A percentile compares a stretch with the other conserved stretches of the same genome.
phyloP scores from a whole-genome alignment of 2,113 vertebrate genomes.

The Thunnus thynnus region DNA sequence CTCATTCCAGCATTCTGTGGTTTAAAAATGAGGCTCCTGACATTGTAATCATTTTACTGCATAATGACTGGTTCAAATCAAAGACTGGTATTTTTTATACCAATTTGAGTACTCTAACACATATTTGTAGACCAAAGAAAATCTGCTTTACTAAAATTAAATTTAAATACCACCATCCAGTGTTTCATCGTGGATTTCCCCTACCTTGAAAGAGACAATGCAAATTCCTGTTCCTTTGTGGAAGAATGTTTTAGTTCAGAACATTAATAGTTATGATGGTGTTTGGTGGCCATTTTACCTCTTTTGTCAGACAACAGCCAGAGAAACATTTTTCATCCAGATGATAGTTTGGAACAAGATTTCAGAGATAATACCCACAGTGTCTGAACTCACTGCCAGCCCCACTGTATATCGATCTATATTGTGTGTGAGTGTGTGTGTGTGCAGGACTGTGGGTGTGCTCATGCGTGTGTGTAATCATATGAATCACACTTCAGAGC shows the following conservation, averaged over 20 bases:
- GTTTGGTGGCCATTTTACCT: conserved; percentile 9
- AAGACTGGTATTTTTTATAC: not conserved
- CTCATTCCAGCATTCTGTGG: not conserved
- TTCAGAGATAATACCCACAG: conserved; percentile 31
- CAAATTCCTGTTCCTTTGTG: not conserved
- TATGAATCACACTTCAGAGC: conserved; percentile 46
- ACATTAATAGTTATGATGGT: conserved; percentile 25
- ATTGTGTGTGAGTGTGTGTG: not conserved
- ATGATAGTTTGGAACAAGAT: conserved; percentile 34
- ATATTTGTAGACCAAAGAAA: conserved; percentile 9
- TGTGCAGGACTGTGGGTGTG: conserved; percentile 5
- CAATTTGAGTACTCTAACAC: not conserved
- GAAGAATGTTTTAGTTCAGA: conserved; percentile 7
- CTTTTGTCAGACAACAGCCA: conserved; percentile 21
- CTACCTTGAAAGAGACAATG: conserved; percentile 5
- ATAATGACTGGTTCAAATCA: conserved; percentile 6
- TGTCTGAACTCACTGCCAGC: conserved; percentile 28
- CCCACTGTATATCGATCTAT: conserved; percentile 42
- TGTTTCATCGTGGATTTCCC: not conserved
- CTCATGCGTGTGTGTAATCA: not conserved
- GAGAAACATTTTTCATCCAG: conserved; percentile 14
- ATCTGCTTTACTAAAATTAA: not conserved
- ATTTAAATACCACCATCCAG: not conserved
- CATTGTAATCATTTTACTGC: not conserved
- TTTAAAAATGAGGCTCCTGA: not conserved